A percentile compares a stretch with the other conserved stretches of the same genome.
phyloP scores from a whole-genome alignment of 2,797 vertebrate genomes.

The Euphonia xanthogaster region DNA sequence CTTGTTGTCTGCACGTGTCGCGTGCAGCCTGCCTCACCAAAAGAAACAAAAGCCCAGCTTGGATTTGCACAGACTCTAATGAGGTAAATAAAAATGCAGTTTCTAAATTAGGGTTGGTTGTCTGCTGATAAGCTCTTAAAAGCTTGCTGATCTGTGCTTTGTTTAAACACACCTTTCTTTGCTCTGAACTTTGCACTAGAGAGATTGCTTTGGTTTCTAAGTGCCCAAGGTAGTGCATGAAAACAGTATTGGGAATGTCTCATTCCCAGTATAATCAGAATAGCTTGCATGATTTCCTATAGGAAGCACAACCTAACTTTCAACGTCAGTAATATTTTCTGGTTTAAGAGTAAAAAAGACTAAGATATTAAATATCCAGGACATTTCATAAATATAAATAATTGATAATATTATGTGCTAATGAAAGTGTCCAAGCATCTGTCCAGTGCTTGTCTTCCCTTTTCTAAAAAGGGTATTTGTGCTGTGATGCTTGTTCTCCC shows the following conservation, averaged over 20 bases:
- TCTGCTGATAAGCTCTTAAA: background rate
- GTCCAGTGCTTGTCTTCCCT: background rate
- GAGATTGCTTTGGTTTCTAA: background rate
- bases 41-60: background rate
- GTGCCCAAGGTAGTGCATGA: background rate
- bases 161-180: conserved; percentile 43
- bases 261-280: background rate
- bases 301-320: background rate
- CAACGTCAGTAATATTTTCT: background rate
- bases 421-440: background rate
- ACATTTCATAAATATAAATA: background rate
- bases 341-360: background rate
- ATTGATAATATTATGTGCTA: background rate
- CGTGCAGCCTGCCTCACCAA: background rate
- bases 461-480: background rate
- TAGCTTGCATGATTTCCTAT: background rate
- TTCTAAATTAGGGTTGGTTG: background rate
- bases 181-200: conserved; percentile 40
- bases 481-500: background rate
- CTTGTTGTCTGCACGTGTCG: rapidly evolving
- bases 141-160: background rate
- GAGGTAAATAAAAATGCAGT: background rate
- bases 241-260: background rate
- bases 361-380: background rate
- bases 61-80: background rate